Evolutionary conservation across 2,113 vertebrate species (phyloP).

Genomic region (Bolborhynchus lineola): DNA sequence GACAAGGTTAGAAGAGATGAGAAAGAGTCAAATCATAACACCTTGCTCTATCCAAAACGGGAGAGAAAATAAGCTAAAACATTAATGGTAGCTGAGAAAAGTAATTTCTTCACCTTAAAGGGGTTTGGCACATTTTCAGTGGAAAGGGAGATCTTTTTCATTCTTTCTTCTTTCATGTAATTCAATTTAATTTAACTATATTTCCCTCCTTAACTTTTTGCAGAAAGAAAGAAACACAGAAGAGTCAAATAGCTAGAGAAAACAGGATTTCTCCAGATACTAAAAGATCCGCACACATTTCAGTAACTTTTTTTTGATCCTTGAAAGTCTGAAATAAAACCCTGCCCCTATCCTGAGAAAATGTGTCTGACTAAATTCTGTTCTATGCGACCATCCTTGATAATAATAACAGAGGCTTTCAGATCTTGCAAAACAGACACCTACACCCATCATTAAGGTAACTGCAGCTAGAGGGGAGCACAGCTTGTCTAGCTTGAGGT

Average conservation of each 20-base stretch:
- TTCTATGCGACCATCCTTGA: background rate
- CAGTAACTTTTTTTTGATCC: background rate
- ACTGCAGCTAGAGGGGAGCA: background rate
- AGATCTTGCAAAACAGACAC: background rate
- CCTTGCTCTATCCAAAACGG: background rate
- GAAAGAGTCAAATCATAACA: background rate
- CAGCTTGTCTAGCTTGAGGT: background rate
- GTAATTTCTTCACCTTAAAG: slow-evolving; percentile 17
- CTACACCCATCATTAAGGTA: background rate
- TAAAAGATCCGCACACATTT: background rate
- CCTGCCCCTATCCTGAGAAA: background rate
- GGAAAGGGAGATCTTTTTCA: background rate
- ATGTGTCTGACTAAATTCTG: background rate
- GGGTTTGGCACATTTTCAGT: background rate
- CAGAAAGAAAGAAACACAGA: background rate
- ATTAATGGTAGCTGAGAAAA: slow-evolving; percentile 21
- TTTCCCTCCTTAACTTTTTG: background rate
- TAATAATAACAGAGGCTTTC: background rate
- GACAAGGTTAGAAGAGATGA: background rate
- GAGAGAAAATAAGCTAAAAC: background rate
- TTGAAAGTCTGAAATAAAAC: background rate
- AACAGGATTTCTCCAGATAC: background rate
- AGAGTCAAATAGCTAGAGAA: background rate
- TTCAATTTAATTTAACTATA: slow-evolving; percentile 11
- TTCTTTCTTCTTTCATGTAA: background rate